Evolutionary conservation across 2,113 vertebrate genomes (phyloP), one percentile per base, ranked within the genome.

Genomic region (Nerophis lumbriciformis): DNA sequence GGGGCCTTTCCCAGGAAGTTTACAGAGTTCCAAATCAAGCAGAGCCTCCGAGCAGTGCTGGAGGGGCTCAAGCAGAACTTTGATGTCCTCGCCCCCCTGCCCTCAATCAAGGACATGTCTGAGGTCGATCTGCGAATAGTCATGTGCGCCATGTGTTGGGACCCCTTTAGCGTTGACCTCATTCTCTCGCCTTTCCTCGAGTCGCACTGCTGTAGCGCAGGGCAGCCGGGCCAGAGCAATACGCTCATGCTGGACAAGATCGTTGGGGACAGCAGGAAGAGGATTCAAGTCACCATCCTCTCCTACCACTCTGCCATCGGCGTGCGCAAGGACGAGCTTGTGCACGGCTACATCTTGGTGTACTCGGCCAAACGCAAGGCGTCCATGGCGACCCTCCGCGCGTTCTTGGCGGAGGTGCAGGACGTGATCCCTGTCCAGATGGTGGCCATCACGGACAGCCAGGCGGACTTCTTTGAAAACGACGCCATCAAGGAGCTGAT

Each of bases 91-190:
- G 93, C 90, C 61, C 94, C 95, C 0, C 85, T 94, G 87, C 95
- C 96, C 7, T 93, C 88, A 52, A 96, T 95, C 88, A 99, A 98
- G 83, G 96, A 99, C 85, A 84, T 96, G 69, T 94, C 96, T 2
- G 97, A 99, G 90, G 94, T 93, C 1, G 96, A 99, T 76, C 87
- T 99, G 42, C 90, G 96, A 75, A 97, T 99, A 48, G 95, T 98
- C 38, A 99, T 99, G 96, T 99, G 96, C 78, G 95, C 94, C 69
- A 97, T 98, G 96, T 99, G 97, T 87, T 96, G 96, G 52, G 97
- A 99, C 87, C 96, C 96, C 0, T 99, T 99, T 76, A 97, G 95
- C 19, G 94, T 97, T 52, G 96, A 99, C 88, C 94, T 99, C 80
- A 98, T 99, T 85, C 94, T 99, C 79, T 97, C 97, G 48, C 97